A percentile compares a stretch with the other conserved stretches of the same genome.
These are phyloP conservation scores for Heliothis peltigera DNA, from an alignment of 2,888 invertebrate genomes.

Conservation along the genomic window DNA sequence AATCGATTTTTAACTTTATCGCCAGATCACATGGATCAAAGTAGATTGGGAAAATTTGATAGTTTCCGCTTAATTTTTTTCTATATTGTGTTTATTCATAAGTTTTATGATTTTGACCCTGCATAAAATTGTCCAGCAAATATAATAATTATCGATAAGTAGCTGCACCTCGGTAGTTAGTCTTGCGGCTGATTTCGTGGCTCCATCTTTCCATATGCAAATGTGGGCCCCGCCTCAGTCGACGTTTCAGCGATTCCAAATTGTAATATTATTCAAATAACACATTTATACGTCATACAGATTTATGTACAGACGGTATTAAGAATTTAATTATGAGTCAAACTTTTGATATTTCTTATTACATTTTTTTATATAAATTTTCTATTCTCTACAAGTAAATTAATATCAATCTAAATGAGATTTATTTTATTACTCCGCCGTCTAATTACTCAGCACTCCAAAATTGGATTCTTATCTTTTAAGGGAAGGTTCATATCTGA, in stretches of 20 bases:
- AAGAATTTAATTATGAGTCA: conserved; percentile 69
- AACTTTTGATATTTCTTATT: conserved; percentile 60
- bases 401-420: conserved; percentile 13
- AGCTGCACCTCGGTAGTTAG: neutral
- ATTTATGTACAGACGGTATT: conserved; percentile 72
- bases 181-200: conserved; percentile 23
- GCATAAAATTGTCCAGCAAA: neutral
- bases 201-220: conserved; percentile 69
- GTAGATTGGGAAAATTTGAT: too few species aligned
- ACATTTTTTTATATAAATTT: conserved; percentile 55
- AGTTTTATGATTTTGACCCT: neutral
- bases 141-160: neutral
- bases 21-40: too few species aligned
- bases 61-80: too few species aligned
- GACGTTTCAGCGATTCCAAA: conserved; percentile 73
- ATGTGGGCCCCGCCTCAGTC: conserved; percentile 67
- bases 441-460: conserved; percentile 15
- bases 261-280: conserved; percentile 80
- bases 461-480: conserved; percentile 17
- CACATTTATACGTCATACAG: conserved; percentile 74
- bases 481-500: too few species aligned
- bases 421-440: conserved; percentile 12
- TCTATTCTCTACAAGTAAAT: neutral
- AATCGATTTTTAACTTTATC: too few species aligned
- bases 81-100: too few species aligned